A percentile compares a stretch with the other conserved stretches of the same genome.
Evolutionary conservation across 2,113 vertebrate species (phyloP).

Genomic region (Xenus cinereus): DNA sequence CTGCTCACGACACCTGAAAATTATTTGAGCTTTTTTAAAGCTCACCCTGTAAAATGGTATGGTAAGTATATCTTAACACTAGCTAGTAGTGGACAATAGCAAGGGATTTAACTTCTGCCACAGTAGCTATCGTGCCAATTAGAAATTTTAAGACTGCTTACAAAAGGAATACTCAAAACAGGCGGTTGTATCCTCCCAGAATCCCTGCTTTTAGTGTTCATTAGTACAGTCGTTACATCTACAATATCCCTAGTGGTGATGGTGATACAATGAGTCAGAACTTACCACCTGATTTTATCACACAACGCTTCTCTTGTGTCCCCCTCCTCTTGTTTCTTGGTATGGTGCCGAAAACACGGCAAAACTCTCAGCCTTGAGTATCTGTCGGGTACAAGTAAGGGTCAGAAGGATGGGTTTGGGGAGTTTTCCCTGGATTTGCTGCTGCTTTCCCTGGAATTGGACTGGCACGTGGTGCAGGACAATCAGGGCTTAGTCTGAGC

Average conservation of each 20-base stretch:
- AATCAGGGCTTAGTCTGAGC: background rate
- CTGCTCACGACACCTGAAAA: background rate
- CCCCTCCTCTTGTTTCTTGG: background rate
- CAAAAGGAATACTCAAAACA: background rate
- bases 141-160: background rate
- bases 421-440: background rate
- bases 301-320: fast-evolving
- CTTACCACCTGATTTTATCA: background rate
- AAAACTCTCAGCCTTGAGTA: fast-evolving
- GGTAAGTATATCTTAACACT: slow-evolving; percentile 45
- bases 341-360: background rate
- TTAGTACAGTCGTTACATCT: fast-evolving
- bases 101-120: background rate
- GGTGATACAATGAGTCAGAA: background rate
- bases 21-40: background rate
- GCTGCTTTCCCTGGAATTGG: background rate
- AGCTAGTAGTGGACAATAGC: background rate
- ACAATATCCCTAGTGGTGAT: background rate
- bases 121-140: background rate
- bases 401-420: background rate
- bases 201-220: background rate
- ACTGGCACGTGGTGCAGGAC: fast-evolving
- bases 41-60: background rate
- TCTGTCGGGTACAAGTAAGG: background rate
- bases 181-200: background rate